Evolutionary conservation across 92 coral and sea anemone genomes (phyloP), one percentile per base, ranked within the genome.

Genomic region (Phenganax stokvisi): DNA sequence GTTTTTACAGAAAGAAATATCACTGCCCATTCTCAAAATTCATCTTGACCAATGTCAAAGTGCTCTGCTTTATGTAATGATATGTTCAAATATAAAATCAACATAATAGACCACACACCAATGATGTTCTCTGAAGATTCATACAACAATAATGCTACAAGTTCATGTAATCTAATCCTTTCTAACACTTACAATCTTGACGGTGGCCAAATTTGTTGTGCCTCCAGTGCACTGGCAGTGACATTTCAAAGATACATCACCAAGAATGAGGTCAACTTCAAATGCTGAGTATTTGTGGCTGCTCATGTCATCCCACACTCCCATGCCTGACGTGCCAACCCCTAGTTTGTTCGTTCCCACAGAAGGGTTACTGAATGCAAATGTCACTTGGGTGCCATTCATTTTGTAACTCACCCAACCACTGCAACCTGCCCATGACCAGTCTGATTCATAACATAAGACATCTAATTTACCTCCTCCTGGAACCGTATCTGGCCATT

Each of bases 311-410:
- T 71, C 85, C 89, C 87, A 87, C 29, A 87, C 89, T 0, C 17
- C 13, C 72, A 56, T 60, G 55, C 87, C 89, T 9, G 70, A 64
- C 12, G 81, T 79, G 1, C 87, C 89, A 25, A 87, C 89, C 25
- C 89, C 87, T 27, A 87, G 87, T 56, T 80, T 84, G 65, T 87
- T 87, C 6, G 1, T 51, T 11, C 87, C 90, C 3, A 52, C 28
- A 53, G 6, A 0, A 51, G 90, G 90, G 72, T 87, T 87, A 79
- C 84, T 78, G 86, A 87, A 87, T 31, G 79, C 90, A 75, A 87
- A 83, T 54, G 90, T 87, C 65, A 84, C 58, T 13, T 29, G 28
- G 51, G 85, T 84, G 12, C 17, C 88, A 44, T 78, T 77, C 74
- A 87, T 74, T 16, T 52, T 47, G 47, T 87, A 87, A 51, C 80